A percentile compares a stretch with the other conserved stretches of the same genome.
These are phyloP conservation scores for Tuberolachnus salignus DNA, from an alignment of 2,888 invertebrate genomes.

Conservation along the genomic window DNA sequence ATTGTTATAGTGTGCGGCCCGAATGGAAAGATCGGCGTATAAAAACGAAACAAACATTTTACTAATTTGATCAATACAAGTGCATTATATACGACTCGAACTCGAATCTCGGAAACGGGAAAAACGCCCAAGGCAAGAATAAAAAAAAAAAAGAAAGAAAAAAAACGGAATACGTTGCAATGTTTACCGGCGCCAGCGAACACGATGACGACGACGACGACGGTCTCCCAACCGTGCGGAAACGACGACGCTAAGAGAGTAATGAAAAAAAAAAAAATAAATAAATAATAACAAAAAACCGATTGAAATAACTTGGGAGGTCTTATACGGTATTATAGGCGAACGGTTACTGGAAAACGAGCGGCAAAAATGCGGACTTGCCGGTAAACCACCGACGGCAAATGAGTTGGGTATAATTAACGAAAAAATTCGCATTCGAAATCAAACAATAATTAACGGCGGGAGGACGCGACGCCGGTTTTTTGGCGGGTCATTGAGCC, in stretches of 20 bases:
- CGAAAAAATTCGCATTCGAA: constrained; percentile 19
- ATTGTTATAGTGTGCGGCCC: constrained; percentile 1
- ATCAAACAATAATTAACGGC: constrained; percentile 8
- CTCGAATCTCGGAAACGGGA: constrained; percentile 32
- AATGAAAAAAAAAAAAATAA: not conserved
- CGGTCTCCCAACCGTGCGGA: constrained; percentile 1
- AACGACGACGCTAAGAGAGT: not conserved
- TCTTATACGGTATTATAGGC: not conserved
- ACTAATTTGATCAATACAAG: constrained; percentile 1
- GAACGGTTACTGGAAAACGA: constrained; percentile 19
- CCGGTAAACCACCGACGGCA: constrained; percentile 28
- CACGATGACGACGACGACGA: constrained; percentile 8
- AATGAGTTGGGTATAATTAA: constrained; percentile 3
- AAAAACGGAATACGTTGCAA: not conserved
- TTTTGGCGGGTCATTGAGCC: constrained; percentile 27
- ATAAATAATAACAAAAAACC: too few relatives aligned
- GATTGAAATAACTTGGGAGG: constrained; percentile 45
- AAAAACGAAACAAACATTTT: constrained; percentile 35
- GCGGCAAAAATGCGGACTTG: constrained; percentile 27
- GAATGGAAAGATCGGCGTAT: not conserved
- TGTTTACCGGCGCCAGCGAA: constrained; percentile 40
- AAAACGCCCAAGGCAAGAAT: constrained; percentile 23
- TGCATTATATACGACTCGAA: not conserved
- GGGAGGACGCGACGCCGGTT: not conserved
- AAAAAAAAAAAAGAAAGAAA: not conserved